Base-by-base conservation (phyloP, 2,113 vertebrate species). In the Poeciliopsis turrubarensis region DNA sequence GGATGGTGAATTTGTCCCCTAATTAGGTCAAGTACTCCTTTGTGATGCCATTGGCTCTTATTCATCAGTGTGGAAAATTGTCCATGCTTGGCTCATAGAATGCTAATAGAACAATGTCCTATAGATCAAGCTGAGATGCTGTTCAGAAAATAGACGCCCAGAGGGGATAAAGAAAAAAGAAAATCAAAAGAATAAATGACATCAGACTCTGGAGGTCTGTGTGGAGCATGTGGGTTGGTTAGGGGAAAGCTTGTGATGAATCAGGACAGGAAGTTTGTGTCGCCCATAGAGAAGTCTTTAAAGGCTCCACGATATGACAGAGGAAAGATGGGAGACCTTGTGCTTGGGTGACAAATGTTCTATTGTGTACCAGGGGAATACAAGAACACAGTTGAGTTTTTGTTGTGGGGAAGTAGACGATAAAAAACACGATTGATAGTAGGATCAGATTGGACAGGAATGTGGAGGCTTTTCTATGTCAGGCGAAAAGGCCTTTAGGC, bases 211-310 rank as follows among this genome's bases (percentile, higher is more conserved):
- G 22, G 60, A 80, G 76, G 47, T 64, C 71, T 78, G 70, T 41
- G 60, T 77, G 57, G 84, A 84, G 62, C 73, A 78, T 80, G 87
- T 86, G 79, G 75, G 80, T 68, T 15, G 74, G 54, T 67, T 73
- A 85, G 60, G 82, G 83, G 77, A 73, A 85, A 86, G 87, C 76
- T 69, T 39, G n/a, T 82, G 69, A 79, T 91, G 88, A 91, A 74
- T 92, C 88, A 90, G 75, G 84, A 87, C 92, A 91, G 91, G 91
- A 92, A 92, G 91, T 77, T 77, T 37, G 69, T 81, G 66, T 67
- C 62, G 27, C 61, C 85, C 85, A 80, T 54, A 76, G 80, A 82
- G 71, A 88, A 72, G 83, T 62, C 87, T 87, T 78, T 65, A 66
- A 65, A 81, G 83, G 74, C 78, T 79, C 70, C 61, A 51, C 65